Conservation (phyloP, 2,888 invertebrate species). For the Anthoptus insignis region DNA sequence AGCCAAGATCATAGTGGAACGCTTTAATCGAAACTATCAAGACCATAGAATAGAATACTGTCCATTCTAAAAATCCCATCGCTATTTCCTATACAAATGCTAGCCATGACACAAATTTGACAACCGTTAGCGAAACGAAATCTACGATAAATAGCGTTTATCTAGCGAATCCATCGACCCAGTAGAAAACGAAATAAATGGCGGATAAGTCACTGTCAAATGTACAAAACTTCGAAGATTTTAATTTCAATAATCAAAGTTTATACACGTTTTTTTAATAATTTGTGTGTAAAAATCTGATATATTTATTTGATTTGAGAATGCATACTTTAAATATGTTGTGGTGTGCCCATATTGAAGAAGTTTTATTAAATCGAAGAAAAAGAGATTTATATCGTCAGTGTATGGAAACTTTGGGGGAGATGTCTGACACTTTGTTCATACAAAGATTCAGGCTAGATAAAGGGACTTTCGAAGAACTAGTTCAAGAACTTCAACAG, state of each 20-base stretch:
- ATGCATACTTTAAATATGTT: slow-evolving; percentile 16
- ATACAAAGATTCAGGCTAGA: not conserved
- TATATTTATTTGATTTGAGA: no score
- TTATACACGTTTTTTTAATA: no score
- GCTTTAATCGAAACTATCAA: not conserved
- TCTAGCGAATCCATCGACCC: not conserved
- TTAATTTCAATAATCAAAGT: not conserved
- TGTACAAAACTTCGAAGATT: not conserved
- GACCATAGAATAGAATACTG: not conserved
- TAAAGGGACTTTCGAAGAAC: not conserved
- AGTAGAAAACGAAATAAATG: not conserved
- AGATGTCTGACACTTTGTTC: slow-evolving; percentile 3
- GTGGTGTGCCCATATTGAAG: slow-evolving; percentile 9
- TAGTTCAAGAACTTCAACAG: not conserved
- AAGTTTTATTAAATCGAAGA: not conserved
- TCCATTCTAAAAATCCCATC: not conserved
- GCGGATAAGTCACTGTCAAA: not conserved
- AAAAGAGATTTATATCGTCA: not conserved
- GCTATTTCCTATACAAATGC: not conserved
- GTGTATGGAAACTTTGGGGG: not conserved
- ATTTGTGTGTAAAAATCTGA: no score
- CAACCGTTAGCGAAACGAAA: not conserved
- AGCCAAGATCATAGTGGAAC: not conserved
- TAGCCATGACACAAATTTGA: not conserved
- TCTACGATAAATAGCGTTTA: not conserved